Percentiles rank a stretch among this genome's conserved stretches.
These are phyloP conservation scores for Catharus ustulatus DNA, from an alignment of 2,797 vertebrate species.

Conservation along the genomic window DNA sequence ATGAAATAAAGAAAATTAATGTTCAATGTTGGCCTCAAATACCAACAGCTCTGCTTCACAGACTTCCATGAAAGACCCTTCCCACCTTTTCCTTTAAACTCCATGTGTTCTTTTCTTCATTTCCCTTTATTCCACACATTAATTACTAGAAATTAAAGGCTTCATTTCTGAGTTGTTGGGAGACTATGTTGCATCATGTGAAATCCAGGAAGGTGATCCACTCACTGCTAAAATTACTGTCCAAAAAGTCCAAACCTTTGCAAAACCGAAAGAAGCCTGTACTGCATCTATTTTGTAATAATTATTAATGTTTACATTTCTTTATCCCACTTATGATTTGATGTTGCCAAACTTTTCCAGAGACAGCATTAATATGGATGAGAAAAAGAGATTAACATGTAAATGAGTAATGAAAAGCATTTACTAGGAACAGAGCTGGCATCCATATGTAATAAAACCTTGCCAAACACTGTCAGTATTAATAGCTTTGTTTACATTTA, in stretches of 20 bases:
- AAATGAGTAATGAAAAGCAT: slow-evolving; percentile 17
- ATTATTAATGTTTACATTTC: slow-evolving; percentile 12
- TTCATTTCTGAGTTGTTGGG: background rate
- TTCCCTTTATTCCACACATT: background rate
- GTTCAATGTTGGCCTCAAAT: background rate
- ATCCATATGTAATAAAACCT: background rate
- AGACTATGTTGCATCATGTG: background rate
- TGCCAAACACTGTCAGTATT: background rate
- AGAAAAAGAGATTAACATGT: background rate
- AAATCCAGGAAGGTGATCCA: background rate
- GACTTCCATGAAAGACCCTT: background rate
- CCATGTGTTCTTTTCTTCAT: background rate
- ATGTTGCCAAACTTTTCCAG: background rate
- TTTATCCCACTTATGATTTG: background rate
- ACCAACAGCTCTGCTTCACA: background rate
- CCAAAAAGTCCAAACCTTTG: background rate
- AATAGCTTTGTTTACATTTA: background rate
- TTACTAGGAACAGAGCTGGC: background rate
- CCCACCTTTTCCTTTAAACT: background rate
- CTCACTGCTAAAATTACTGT: background rate
- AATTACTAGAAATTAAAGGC: background rate
- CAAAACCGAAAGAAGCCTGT: background rate
- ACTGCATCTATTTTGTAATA: background rate
- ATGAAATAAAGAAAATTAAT: background rate
- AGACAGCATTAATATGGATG: background rate